Evolutionary conservation across 2,113 vertebrate species (phyloP).

Genomic region (Microcebus griseorufus): DNA sequence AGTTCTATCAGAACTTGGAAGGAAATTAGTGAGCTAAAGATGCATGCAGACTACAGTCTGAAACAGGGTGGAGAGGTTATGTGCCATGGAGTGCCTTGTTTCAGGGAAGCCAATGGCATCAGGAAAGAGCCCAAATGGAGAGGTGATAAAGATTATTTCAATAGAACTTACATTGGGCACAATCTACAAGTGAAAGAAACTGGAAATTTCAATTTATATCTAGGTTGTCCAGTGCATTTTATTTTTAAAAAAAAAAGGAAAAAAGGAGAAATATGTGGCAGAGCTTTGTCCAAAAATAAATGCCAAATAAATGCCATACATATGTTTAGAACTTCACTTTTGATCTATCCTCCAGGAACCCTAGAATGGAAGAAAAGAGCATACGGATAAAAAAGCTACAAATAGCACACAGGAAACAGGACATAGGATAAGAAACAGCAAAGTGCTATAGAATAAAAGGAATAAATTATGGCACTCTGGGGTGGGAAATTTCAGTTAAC

Average conservation of each 20-base stretch:
- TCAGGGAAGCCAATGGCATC: neutral
- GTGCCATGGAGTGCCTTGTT: neutral
- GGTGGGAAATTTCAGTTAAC: neutral
- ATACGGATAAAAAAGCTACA: neutral
- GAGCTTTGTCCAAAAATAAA: slow-evolving; percentile 13
- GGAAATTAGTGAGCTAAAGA: neutral
- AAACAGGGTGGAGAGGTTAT: neutral
- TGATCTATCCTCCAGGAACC: neutral
- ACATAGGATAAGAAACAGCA: neutral
- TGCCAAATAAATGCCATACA: neutral
- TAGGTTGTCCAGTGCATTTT: neutral
- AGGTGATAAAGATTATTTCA: neutral
- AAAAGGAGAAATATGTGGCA: neutral
- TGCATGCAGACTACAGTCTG: neutral
- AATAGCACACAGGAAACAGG: slow-evolving; percentile 9
- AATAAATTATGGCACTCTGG: neutral
- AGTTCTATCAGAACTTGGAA: neutral
- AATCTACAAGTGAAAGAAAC: neutral
- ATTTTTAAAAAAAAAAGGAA: neutral
- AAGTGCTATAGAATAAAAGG: neutral
- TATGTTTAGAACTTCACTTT: neutral
- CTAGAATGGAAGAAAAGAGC: neutral
- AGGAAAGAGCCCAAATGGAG: neutral
- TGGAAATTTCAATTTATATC: neutral
- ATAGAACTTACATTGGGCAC: neutral